Evolutionary conservation across 1,140 invertebrate genomes (phyloP), one percentile per base, ranked within the genome.

Genomic region (Notospermus geniculatus): DNA sequence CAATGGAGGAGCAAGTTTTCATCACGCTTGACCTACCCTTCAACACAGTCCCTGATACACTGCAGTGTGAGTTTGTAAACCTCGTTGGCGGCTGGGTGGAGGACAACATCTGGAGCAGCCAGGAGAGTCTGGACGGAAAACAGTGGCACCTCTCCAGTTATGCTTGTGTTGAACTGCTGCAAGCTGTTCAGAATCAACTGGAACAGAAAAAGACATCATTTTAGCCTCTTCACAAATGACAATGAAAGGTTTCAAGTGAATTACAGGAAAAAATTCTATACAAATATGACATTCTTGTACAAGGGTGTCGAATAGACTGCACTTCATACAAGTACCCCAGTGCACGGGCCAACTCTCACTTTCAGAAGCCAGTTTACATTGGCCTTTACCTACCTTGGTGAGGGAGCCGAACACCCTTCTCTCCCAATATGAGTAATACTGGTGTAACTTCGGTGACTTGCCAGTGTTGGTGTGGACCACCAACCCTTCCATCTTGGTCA

Each of bases 51-150:
- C 32, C 81, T 62, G 19, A 80, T 71, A 74, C 72, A 75, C 68
- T 80, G 80, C 25, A 80, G 60, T n/a, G 75, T 86, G 2, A 89
- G 87, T 64, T 89, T 90, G 67, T 89, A 88, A 25, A 92, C 85
- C 74, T 93, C 91, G 43, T 85, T 81, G 0, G 87, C 82, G 0
- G 87, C 86, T 0, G 92, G 91, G 50, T 87, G 83, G 28, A 92
- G 76, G 1, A 88, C 83, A 0, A 92, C 87, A 69, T 92, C 89
- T 0, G 89, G 88, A 7, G 86, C 83, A 0, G 87, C 82, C 1
- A 95, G 80, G 2, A 88, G 74, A 0, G 88, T 88, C 63, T 92
- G 88, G 1, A 94, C 86, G 83, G 90, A 84, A 74, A 94, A 95
- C 50, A 92, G 73, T 0, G 89, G 83, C 27, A 82, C 83, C 0